phyloP scores from a whole-genome alignment of 2,797 vertebrate species.

The Phoeniculus purpureus region DNA sequence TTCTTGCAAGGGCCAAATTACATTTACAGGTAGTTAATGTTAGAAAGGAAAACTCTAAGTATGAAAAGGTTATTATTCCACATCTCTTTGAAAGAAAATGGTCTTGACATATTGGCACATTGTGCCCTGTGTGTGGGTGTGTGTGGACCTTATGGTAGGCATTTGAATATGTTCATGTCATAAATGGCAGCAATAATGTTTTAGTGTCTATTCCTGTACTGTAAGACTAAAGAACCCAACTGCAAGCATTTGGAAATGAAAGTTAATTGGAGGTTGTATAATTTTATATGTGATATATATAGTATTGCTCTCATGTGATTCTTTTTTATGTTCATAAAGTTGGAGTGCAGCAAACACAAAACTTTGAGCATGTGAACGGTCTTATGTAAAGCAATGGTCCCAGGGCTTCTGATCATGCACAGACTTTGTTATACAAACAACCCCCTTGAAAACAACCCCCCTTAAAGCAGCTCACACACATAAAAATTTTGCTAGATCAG shows the following conservation, averaged over 20 bases:
- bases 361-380: not conserved
- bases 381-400: not conserved
- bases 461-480: fast-evolving
- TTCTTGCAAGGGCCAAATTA: not conserved
- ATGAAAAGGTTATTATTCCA: not conserved
- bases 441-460: not conserved
- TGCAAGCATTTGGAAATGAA: not conserved
- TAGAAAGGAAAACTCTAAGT: not conserved
- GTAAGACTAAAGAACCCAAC: not conserved
- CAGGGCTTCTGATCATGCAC: not conserved
- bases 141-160: not conserved
- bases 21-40: not conserved
- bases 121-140: not conserved
- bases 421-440: not conserved
- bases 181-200: conserved; percentile 1
- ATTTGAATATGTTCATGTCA: not conserved
- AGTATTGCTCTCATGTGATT: not conserved
- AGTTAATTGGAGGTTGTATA: not conserved
- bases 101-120: not conserved
- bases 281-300: not conserved
- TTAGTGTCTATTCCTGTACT: not conserved
- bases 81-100: not conserved
- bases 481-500: not conserved
- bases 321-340: not conserved
- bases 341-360: not conserved